These are phyloP conservation scores for Ranitomeya variabilis DNA, from an alignment of 2,113 vertebrate species.

Conservation along the genomic window DNA sequence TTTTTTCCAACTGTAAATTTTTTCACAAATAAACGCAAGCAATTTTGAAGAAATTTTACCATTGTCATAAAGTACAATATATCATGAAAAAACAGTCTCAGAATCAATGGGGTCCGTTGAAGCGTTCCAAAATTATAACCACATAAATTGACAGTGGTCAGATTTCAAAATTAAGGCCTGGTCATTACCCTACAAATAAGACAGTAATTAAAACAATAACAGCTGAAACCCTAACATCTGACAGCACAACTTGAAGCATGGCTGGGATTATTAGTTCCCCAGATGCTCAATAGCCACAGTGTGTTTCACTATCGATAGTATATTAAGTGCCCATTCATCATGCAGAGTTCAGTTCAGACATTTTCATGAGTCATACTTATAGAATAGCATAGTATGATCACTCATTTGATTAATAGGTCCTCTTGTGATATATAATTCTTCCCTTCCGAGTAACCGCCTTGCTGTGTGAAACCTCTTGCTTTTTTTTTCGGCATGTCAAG, in stretches of 20 bases:
- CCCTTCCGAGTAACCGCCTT: not conserved
- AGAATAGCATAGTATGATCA: constrained; percentile 28
- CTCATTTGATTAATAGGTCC: constrained; percentile 19
- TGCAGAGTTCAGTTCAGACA: constrained; percentile 15
- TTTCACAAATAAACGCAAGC: too few relatives aligned
- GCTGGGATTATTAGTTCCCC: not conserved
- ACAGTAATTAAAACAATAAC: not conserved
- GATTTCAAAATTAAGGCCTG: too few relatives aligned
- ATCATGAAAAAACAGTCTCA: too few relatives aligned
- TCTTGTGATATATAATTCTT: constrained; percentile 36
- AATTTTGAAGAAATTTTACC: too few relatives aligned
- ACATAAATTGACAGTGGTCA: too few relatives aligned
- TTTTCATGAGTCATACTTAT: constrained; percentile 34
- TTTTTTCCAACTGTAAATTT: too few relatives aligned
- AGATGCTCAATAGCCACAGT: not conserved
- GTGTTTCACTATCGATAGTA: not conserved
- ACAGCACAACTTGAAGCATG: not conserved
- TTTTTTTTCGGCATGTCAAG: constrained; percentile 37
- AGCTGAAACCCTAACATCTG: not conserved
- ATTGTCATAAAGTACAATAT: too few relatives aligned
- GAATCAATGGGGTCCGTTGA: too few relatives aligned
- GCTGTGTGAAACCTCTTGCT: not conserved
- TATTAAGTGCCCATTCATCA: constrained; percentile 20
- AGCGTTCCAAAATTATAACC: too few relatives aligned
- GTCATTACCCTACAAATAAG: too few relatives aligned